Base-by-base conservation (phyloP, 2,888 invertebrate species). In the Cylloceria caligata region DNA sequence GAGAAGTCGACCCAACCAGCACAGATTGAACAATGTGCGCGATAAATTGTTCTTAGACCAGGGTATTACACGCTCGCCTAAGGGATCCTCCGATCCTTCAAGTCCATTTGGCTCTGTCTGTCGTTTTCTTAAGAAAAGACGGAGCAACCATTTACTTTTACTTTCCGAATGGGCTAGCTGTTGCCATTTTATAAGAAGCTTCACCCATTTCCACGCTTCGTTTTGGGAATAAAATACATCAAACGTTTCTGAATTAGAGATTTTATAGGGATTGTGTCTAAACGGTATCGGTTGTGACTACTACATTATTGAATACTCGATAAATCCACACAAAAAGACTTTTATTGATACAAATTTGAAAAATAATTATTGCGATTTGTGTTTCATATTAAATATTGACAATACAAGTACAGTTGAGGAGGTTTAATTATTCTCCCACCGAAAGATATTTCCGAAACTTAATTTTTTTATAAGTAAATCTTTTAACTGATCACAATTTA, bases 21-120 rank as follows among this genome's bases (percentile, higher is more conserved):
- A 60, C 67, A 81, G 68, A 76, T 76, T 68, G 62, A 81, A 73
- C 80, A 76, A 24, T 30, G 71, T 55, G 27, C 9, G 21, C 62
- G 55, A 72, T 45, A 60, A 81, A 76, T 77, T 68, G 72, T 34
- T 71, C 42, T 49, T 47, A 39, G 62, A 39, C 45, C 19, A 42
- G 30, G 57, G 49, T 39, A n/a, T 62, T 67, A 34, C 62, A 36
- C 7, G 21, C 55, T 57, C 42, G 67, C 71, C 81, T 24, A 16
- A 74, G 64, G 36, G 57, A 47, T 42, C n/a, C 42, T 16, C 7
- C 49, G 64, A 65, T 69, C 39, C 60, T 73, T 72, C 36, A 62
- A 64, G 39, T 13, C 27, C 16, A n/a, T 42, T 62, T 16, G 11
- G 34, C 42, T 57, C 9, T 55, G 11, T 42, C 36, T 34, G 45